Evolutionary conservation across 2,113 vertebrate species (phyloP).

Genomic region (Ciconia maguari): DNA sequence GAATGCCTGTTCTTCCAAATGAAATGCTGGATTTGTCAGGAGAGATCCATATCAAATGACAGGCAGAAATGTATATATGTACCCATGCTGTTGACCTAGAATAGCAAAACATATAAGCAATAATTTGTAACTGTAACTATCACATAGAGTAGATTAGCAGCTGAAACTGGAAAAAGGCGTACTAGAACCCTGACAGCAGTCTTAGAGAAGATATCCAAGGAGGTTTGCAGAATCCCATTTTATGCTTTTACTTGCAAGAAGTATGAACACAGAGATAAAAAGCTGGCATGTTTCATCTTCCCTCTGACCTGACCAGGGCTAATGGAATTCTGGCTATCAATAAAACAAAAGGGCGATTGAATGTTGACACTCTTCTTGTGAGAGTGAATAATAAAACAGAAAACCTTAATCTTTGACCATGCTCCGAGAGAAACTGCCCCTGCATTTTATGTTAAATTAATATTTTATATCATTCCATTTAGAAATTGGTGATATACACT

Average conservation of each 20-base stretch:
- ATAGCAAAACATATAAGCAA: not conserved
- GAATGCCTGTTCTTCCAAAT: not conserved
- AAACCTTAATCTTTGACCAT: not conserved
- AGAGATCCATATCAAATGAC: not conserved
- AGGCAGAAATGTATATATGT: not conserved
- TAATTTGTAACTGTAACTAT: not conserved
- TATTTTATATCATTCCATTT: not conserved
- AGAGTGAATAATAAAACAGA: constrained; percentile 25
- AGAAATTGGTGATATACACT: not conserved
- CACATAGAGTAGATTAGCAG: not conserved
- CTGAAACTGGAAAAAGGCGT: not conserved
- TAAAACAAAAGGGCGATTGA: constrained; percentile 33
- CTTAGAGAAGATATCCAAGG: not conserved
- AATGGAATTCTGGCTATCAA: constrained; percentile 9
- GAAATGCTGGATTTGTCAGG: not conserved
- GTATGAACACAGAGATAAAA: constrained; percentile 22
- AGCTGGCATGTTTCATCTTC: constrained; percentile 19
- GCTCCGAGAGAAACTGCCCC: not conserved
- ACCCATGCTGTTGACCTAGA: not conserved
- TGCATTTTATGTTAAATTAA: constrained; percentile 16
- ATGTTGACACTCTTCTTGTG: not conserved
- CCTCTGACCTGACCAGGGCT: not conserved
- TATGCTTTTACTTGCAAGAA: constrained; percentile 13
- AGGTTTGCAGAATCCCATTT: constrained; percentile 38
- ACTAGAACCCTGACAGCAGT: not conserved